Percentiles rank a stretch among this genome's conserved stretches.
phyloP scores from a whole-genome alignment of 2,888 invertebrate species.

The Heliconius aoede region DNA sequence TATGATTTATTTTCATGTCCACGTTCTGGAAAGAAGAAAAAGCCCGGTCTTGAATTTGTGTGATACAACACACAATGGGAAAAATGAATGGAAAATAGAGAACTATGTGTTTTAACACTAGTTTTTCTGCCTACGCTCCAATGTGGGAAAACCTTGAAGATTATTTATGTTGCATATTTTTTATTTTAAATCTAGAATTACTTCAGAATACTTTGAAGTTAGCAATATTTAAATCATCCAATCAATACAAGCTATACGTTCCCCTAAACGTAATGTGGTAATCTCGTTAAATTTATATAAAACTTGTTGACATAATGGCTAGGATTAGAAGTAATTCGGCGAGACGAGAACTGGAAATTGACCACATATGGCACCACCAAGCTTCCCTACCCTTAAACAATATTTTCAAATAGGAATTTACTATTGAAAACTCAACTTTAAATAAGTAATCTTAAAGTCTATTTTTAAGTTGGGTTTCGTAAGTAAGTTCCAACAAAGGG shows the following conservation, averaged over 20 bases:
- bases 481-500: constrained; percentile 15
- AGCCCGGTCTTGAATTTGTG: too few relatives aligned
- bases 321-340: constrained; percentile 75
- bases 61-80: too few relatives aligned
- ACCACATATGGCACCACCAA: constrained; percentile 71
- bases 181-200: neutral
- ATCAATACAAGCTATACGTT: constrained; percentile 38
- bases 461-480: constrained; percentile 40
- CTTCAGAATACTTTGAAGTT: neutral
- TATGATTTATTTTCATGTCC: too few relatives aligned
- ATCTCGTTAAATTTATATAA: constrained; percentile 63
- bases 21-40: too few relatives aligned
- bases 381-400: constrained; percentile 41
- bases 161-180: too few relatives aligned
- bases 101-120: too few relatives aligned
- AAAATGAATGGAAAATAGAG: too few relatives aligned
- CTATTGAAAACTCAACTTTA: constrained; percentile 26
- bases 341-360: constrained; percentile 68
- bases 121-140: too few relatives aligned
- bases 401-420: constrained; percentile 9
- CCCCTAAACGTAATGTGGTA: constrained; percentile 47
- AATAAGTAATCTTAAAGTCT: constrained; percentile 10
- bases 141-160: too few relatives aligned
- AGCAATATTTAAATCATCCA: constrained; percentile 18
- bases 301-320: constrained; percentile 71